Conservation (phyloP, 2,797 vertebrate genomes). For the Parambassis ranga region DNA sequence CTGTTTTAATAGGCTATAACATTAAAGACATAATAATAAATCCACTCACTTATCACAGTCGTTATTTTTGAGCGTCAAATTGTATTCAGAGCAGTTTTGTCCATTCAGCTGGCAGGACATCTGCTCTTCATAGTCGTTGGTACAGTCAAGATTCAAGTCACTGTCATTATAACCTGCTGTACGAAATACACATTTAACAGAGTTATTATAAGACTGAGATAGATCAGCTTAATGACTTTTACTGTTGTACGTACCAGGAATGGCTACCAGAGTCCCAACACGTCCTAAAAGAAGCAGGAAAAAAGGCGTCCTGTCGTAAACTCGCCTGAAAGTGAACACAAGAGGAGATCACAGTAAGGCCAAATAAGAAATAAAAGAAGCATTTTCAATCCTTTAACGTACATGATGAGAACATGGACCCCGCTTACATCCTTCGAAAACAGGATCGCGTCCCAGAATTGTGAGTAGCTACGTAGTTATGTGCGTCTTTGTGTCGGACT, state of each 20-base stretch:
- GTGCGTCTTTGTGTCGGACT: not conserved
- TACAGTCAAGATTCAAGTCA: conserved; percentile 19
- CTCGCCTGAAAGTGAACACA: not conserved
- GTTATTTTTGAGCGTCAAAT: rapidly evolving
- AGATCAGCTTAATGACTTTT: no score
- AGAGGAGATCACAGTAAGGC: not conserved
- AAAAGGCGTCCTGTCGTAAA: not conserved
- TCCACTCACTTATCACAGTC: rapidly evolving
- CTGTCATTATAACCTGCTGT: not conserved
- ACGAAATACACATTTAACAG: not conserved
- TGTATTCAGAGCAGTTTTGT: conserved; percentile 20
- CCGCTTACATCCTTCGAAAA: not conserved
- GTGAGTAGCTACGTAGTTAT: no score
- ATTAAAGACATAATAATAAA: not conserved
- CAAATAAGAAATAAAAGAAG: no score
- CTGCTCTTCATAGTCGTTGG: rapidly evolving
- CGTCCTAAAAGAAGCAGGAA: not conserved
- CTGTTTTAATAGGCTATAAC: no score
- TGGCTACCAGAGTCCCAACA: not conserved
- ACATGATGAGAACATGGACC: rapidly evolving
- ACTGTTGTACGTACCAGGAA: conserved; percentile 15
- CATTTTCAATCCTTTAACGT: no score
- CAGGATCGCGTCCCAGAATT: no score
- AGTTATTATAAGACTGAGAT: no score
- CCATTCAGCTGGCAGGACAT: conserved; percentile 23